Evolutionary conservation across 2,888 invertebrate genomes (phyloP).

Genomic region (Synanthedon vespiformis): DNA sequence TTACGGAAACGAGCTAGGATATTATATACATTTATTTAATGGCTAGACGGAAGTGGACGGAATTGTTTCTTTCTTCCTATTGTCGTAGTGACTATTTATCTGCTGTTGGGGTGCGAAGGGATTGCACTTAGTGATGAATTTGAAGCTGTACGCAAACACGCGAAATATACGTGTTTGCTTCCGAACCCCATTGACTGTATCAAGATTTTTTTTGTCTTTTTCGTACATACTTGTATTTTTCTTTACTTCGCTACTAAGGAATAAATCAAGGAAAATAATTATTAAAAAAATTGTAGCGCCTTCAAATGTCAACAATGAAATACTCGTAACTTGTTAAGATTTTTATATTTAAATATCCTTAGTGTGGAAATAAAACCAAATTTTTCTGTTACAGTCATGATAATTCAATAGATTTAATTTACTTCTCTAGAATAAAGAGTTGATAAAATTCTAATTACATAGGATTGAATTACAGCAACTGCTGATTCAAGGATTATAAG

Average conservation of each 20-base stretch:
- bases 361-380: no score
- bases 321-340: no score
- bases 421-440: slow-evolving; percentile 77
- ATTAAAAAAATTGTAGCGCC: no score
- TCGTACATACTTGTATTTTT: no score
- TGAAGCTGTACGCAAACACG: not conserved
- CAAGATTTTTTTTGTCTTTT: no score
- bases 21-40: slow-evolving; percentile 28
- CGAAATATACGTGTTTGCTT: no score
- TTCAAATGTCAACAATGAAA: no score
- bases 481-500: slow-evolving; percentile 70
- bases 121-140: not conserved
- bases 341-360: no score
- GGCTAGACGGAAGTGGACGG: slow-evolving; percentile 10
- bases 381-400: no score
- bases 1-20: slow-evolving; percentile 25
- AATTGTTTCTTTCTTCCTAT: not conserved
- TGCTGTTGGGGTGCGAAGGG: not conserved
- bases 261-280: no score
- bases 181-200: not conserved
- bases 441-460: slow-evolving; percentile 75
- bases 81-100: not conserved
- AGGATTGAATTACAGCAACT: slow-evolving; percentile 75
- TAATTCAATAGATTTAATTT: slow-evolving; percentile 37
- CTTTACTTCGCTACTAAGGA: no score